Evolutionary conservation across 2,888 invertebrate genomes (phyloP), one percentile per base, ranked within the genome.

Genomic region (Polyploca ridens): DNA sequence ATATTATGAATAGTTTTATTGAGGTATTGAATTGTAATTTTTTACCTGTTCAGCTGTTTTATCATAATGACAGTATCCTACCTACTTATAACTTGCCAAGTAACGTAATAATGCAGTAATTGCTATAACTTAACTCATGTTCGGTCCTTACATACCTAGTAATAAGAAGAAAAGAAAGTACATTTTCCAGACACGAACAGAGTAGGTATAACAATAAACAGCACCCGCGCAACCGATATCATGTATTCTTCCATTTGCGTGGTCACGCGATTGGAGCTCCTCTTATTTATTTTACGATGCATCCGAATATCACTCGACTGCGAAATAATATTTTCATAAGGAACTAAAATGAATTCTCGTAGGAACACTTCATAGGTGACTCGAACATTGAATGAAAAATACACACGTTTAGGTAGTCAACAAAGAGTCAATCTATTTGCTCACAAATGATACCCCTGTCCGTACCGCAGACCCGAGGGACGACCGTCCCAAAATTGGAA

Each of bases 211-310:
- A 63, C 64, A 67, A 66, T 74, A 78, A 78, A 77, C 68, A 74
- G 66, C 69, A 71, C 68, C 67, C 19, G 54, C 10, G 68, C 65
- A 59, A 68, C 63, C 69, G 63, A 77, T 64, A 69, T 64, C 66
- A 66, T 70, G 70, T 81, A 78, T 79, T 77, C 79, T 81, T 73
- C 75, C 69, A 79, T 83, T 80, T 78, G 79, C 73, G 72, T 73
- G 68, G 70, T 70, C 70, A 58, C 65, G 67, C 65, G 76, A 76
- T 76, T 75, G 73, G 67, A 58, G 70, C 65, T 54, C 59, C 69
- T 64, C 74, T 77, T 82, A 77, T 83, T 82, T 83, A 79, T 76
- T 76, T 76, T 74, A 78, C 72, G 72, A 77, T 75, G 75, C 77
- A 73, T 63, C 64, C 66, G 69, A 75, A 70, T 64, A 63, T 41